These are phyloP conservation scores for Ascidia mentula DNA, from an alignment of 23 tunicate genomes.

Conservation along the genomic window DNA sequence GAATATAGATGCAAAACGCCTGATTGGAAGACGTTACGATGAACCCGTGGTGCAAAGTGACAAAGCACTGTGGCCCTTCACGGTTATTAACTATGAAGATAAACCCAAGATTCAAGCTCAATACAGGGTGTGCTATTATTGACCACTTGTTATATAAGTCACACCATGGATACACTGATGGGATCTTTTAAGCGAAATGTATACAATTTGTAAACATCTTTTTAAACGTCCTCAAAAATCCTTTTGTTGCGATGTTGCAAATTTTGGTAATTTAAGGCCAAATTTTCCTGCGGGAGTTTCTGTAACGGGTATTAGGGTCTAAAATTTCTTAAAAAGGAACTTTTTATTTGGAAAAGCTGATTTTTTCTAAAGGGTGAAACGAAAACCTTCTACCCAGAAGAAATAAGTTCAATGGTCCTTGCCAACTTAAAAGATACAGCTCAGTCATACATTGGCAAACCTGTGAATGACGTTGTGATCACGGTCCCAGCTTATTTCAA, in stretches of 20 bases:
- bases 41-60: slow-evolving; percentile 74
- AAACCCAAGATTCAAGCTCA: slow-evolving; percentile 85
- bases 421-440: slow-evolving; percentile 88
- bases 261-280: background rate
- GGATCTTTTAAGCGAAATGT: too few relatives aligned
- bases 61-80: slow-evolving; percentile 80
- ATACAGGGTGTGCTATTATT: slow-evolving; percentile 60
- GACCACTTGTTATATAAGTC: too few relatives aligned
- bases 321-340: too few relatives aligned
- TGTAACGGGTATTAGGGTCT: too few relatives aligned
- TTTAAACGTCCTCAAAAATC: too few relatives aligned
- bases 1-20: slow-evolving; percentile 80
- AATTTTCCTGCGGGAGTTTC: background rate
- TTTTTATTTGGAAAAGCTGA: background rate
- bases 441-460: slow-evolving; percentile 94
- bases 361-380: slow-evolving; percentile 55
- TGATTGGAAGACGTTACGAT: slow-evolving; percentile 76
- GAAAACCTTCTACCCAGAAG: slow-evolving; percentile 88
- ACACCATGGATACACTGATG: too few relatives aligned
- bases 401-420: slow-evolving; percentile 93
- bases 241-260: too few relatives aligned
- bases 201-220: too few relatives aligned
- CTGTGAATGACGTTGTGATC: slow-evolving; percentile 90
- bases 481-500: slow-evolving; percentile 98
- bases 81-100: slow-evolving; percentile 39